A percentile compares a stretch with the other conserved stretches of the same genome.
phyloP scores from a whole-genome alignment of 1,140 invertebrate genomes.

The Cotesia vestalis region DNA sequence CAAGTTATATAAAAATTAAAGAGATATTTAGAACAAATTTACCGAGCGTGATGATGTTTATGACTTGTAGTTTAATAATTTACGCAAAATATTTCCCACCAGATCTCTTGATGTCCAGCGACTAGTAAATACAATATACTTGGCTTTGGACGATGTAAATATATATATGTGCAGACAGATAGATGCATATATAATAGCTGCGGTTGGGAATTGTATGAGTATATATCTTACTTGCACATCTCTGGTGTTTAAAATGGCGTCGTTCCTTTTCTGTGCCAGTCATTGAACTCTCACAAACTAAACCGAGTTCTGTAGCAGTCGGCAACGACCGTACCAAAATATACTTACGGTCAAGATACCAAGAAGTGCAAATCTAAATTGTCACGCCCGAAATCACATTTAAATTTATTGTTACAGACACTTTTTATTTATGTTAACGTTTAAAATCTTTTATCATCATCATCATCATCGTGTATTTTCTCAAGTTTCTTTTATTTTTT shows the following conservation, averaged over 20 bases:
- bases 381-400: neutral
- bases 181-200: neutral
- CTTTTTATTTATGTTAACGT: neutral
- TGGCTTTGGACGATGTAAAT: too few species aligned
- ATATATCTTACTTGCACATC: constrained; percentile 46
- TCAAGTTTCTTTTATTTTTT: too few species aligned
- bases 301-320: neutral
- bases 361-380: constrained; percentile 20
- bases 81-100: too few species aligned
- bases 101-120: too few species aligned
- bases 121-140: too few species aligned
- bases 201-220: constrained; percentile 10
- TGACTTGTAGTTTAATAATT: too few species aligned
- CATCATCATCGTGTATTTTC: too few species aligned
- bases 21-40: constrained; percentile 4
- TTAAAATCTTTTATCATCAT: too few species aligned
- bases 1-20: constrained; percentile 3
- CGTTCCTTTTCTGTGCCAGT: constrained; percentile 59
- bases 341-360: constrained; percentile 34
- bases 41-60: too few species aligned
- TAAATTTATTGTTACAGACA: neutral
- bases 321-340: constrained; percentile 44
- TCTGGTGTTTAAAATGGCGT: constrained; percentile 50
- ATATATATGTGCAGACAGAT: too few species aligned
- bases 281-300: constrained; percentile 52